phyloP scores from a whole-genome alignment of 2,797 vertebrate species.

The Amblyraja radiata region DNA sequence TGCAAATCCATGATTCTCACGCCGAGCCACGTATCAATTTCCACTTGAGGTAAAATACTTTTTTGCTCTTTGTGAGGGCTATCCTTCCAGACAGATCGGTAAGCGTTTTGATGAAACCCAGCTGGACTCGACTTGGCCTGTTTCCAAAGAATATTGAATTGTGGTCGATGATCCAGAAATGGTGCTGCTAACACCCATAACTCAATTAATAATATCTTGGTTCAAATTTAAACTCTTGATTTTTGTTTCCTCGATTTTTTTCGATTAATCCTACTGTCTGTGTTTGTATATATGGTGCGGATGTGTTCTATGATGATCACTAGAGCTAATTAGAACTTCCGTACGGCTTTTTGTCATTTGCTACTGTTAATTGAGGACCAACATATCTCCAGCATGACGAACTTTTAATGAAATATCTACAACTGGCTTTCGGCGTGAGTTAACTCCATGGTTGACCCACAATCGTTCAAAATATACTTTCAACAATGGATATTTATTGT shows the following conservation, averaged over 20 bases:
- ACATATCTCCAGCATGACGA: neutral
- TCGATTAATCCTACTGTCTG: neutral
- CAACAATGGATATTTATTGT: neutral
- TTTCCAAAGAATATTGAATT: conserved; percentile 35
- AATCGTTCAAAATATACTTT: neutral
- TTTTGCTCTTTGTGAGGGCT: neutral
- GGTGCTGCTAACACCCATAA: conserved; percentile 8
- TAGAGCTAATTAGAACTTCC: neutral
- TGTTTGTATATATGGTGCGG: neutral
- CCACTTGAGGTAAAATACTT: conserved; percentile 11
- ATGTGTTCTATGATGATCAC: neutral
- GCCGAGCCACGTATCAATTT: conserved; percentile 12
- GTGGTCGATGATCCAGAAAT: neutral
- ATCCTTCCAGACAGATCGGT: conserved; percentile 7
- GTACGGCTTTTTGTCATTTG: neutral
- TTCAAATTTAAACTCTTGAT: neutral
- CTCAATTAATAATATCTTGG: neutral
- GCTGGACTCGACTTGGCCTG: conserved; percentile 2
- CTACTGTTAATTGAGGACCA: neutral
- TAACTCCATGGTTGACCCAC: neutral
- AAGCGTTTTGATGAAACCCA: conserved; percentile 31
- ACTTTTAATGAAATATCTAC: neutral
- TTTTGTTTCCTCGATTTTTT: neutral
- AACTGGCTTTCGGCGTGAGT: neutral
- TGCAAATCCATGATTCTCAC: neutral